Conservation (phyloP, 1,140 invertebrate genomes). For the Palaemon carinicauda region DNA sequence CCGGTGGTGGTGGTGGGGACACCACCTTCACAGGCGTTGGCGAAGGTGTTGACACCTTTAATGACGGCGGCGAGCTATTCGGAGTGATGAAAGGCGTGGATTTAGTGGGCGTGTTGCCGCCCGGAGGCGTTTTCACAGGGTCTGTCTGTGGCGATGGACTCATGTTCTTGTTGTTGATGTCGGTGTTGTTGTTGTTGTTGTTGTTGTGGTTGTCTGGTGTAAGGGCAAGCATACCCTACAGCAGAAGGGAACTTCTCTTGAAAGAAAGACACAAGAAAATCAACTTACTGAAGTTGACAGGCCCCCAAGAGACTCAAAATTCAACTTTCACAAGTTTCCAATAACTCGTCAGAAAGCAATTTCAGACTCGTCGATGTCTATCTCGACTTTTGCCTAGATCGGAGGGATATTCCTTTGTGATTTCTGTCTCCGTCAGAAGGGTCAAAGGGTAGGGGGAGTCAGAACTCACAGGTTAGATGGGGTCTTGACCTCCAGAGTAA, state of each 20-base stretch:
- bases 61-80: not conserved
- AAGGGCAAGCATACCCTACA: constrained; percentile 20
- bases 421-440: not conserved
- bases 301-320: too few species aligned
- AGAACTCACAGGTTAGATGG: too few species aligned
- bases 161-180: constrained; percentile 9
- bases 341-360: too few species aligned
- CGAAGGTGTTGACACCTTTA: not conserved
- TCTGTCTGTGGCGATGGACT: constrained; percentile 13
- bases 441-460: not conserved
- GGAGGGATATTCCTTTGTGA: too few species aligned
- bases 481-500: too few species aligned
- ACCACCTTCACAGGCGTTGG: not conserved
- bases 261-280: too few species aligned
- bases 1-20: not conserved
- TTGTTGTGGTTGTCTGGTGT: not conserved
- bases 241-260: not conserved
- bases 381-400: too few species aligned
- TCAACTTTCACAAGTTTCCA: too few species aligned
- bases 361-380: too few species aligned
- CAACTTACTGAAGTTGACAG: too few species aligned
- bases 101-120: not conserved
- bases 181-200: too few species aligned
- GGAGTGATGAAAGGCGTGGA: not conserved
- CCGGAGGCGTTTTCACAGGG: constrained; percentile 1